Percentiles rank a stretch among this genome's conserved stretches.
These are phyloP conservation scores for Hassar affinis DNA, from an alignment of 2,113 vertebrate species.

Conservation along the genomic window DNA sequence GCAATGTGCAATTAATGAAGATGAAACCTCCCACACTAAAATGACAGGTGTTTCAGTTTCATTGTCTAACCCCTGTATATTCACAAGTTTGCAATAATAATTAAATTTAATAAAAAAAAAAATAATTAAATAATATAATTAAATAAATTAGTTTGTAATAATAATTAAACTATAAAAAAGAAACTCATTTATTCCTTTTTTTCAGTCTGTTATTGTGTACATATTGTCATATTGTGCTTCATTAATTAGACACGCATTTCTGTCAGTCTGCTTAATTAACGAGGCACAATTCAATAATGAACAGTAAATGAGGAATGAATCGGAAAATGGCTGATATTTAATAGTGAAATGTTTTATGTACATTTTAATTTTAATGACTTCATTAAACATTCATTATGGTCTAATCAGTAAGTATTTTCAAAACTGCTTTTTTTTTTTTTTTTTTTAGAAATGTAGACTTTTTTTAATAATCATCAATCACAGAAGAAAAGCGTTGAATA, in stretches of 20 bases:
- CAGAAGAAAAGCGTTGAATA: neutral
- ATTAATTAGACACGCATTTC: neutral
- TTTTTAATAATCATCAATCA: neutral
- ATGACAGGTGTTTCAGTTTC: too few relatives aligned
- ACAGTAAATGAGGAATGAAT: neutral
- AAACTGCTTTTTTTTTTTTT: neutral
- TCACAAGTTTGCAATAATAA: too few relatives aligned
- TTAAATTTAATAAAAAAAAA: too few relatives aligned
- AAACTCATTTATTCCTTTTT: too few relatives aligned
- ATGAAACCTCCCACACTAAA: too few relatives aligned
- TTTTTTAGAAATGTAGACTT: neutral
- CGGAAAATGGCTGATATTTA: neutral
- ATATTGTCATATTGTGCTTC: too few relatives aligned
- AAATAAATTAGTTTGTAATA: too few relatives aligned
- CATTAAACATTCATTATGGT: neutral
- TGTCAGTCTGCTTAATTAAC: neutral
- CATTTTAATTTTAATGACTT: neutral
- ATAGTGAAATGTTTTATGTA: neutral
- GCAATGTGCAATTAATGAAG: too few relatives aligned
- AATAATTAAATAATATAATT: too few relatives aligned
- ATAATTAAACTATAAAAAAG: too few relatives aligned
- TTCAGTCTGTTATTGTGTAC: neutral
- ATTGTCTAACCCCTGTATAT: too few relatives aligned
- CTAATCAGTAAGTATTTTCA: neutral
- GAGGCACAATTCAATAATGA: neutral